phyloP scores from a whole-genome alignment of 2,888 invertebrate genomes.

The Allophyes oxyacanthae region DNA sequence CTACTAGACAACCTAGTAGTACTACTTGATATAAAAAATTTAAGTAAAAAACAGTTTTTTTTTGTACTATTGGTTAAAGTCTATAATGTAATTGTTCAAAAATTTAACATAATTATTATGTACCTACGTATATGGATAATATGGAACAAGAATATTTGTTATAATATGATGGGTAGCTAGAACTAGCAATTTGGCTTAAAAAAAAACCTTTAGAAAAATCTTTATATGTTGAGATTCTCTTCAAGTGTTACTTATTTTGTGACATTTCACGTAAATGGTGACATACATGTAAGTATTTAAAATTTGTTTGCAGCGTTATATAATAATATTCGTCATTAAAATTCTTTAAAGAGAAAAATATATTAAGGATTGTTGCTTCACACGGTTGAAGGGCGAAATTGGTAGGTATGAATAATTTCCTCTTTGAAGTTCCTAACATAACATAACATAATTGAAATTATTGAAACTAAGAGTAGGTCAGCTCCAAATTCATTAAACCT shows the following conservation, averaged over 20 bases:
- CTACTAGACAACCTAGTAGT: no score
- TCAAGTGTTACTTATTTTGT: slow-evolving; percentile 25
- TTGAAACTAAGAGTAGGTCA: background rate
- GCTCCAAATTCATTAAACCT: slow-evolving; percentile 8
- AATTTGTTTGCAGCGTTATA: slow-evolving; percentile 4
- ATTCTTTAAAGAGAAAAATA: no score
- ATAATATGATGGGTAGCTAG: slow-evolving; percentile 9
- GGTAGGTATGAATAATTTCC: slow-evolving; percentile 38
- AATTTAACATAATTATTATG: no score
- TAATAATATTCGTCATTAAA: slow-evolving; percentile 36
- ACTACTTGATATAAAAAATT: no score
- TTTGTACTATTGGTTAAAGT: no score
- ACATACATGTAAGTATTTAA: slow-evolving; percentile 4
- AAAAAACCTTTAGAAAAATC: slow-evolving; percentile 18
- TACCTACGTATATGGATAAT: no score
- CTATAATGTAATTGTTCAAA: no score
- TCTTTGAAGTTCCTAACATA: slow-evolving; percentile 49
- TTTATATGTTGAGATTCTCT: slow-evolving; percentile 13
- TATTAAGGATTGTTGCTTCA: slow-evolving; percentile 58
- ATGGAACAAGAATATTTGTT: no score
- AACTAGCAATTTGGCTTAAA: slow-evolving; percentile 11
- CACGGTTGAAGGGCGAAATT: slow-evolving; percentile 53
- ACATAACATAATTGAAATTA: slow-evolving; percentile 27
- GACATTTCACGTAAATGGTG: slow-evolving; percentile 22
- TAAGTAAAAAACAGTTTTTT: no score